Conservation (phyloP, 2,797 vertebrate genomes). For the Lutjanus argentimaculatus region DNA sequence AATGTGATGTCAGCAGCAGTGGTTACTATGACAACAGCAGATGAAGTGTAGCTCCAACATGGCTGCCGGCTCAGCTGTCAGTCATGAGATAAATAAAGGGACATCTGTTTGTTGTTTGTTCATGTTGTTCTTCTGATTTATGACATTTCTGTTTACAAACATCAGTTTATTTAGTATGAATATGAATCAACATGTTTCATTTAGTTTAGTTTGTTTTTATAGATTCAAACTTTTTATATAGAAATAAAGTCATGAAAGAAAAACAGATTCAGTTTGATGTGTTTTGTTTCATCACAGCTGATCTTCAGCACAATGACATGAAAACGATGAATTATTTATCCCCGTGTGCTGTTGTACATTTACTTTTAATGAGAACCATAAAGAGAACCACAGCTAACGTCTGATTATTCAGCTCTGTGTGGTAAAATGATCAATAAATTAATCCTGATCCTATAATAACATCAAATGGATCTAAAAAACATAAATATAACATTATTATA, state of each 20-base stretch:
- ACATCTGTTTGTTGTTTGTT: conserved; percentile 11
- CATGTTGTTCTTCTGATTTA: background rate
- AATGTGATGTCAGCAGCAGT: no score
- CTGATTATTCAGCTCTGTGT: no score
- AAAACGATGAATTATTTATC: no score
- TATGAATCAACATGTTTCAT: background rate
- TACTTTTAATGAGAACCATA: no score
- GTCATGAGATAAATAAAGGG: conserved; percentile 24
- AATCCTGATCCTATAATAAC: no score
- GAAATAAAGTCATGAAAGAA: conserved; percentile 44
- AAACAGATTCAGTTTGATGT: background rate
- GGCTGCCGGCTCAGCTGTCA: background rate
- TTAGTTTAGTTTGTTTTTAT: conserved; percentile 33
- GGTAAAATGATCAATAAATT: no score
- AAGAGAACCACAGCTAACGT: no score
- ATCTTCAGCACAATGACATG: no score
- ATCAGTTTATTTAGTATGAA: background rate
- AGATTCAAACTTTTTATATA: conserved; percentile 45
- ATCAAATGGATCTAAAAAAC: no score
- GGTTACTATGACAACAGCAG: conserved; percentile 4
- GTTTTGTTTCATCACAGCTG: background rate
- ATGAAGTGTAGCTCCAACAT: background rate
- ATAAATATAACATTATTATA: no score
- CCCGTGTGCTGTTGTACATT: no score
- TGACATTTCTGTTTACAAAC: conserved; percentile 10